Evolutionary conservation across 2,113 vertebrate genomes (phyloP).

Genomic region (Neolamprologus fasciatus): DNA sequence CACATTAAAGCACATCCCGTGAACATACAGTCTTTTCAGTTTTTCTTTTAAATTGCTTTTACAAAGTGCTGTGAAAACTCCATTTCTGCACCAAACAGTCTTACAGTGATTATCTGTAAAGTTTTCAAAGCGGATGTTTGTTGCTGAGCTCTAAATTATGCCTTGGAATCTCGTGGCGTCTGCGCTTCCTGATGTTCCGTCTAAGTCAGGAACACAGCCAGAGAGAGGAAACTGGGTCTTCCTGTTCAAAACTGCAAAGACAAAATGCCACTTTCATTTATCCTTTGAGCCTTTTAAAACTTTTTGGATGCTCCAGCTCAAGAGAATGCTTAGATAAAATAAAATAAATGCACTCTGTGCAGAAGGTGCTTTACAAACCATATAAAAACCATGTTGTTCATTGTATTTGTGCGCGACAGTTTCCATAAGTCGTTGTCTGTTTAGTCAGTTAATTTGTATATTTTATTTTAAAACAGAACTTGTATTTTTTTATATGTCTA

Average conservation of each 20-base stretch:
- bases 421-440: neutral
- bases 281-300: neutral
- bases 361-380: neutral
- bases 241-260: slow-evolving; percentile 49
- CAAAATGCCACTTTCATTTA: neutral
- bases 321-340: neutral
- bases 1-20: neutral
- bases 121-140: slow-evolving; percentile 34
- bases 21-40: neutral
- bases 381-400: neutral
- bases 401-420: neutral
- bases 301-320: neutral
- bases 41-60: neutral
- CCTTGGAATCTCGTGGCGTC: slow-evolving; percentile 33
- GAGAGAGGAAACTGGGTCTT: slow-evolving; percentile 58
- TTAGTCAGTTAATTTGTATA: neutral
- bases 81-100: neutral
- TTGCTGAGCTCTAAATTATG: slow-evolving; percentile 17
- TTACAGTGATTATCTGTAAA: neutral
- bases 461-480: neutral
- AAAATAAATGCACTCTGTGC: neutral
- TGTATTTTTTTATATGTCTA: neutral
- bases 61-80: neutral
- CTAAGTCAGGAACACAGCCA: slow-evolving; percentile 24
- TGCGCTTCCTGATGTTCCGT: slow-evolving; percentile 51